Base-by-base conservation (phyloP, 2,113 vertebrate species). In the Miniopterus natalensis region DNA sequence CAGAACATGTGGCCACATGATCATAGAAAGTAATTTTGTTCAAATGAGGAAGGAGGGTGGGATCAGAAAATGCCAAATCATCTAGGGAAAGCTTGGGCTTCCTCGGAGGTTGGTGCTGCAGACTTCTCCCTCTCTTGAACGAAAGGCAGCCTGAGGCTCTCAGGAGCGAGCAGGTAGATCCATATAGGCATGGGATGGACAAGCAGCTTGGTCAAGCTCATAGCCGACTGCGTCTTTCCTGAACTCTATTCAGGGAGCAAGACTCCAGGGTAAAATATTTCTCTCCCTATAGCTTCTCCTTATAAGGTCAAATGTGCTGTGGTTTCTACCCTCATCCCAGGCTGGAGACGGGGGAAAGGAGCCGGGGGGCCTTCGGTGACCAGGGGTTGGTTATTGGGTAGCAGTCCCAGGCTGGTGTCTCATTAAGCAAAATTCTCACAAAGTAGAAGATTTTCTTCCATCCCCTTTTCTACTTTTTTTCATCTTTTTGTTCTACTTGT, bases 361-460 rank as follows among this genome's bases (percentile, higher is more conserved):
- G 31, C 17, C 4, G 29, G 12, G 36, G 74, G n/a, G 27, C 20
- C 29, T 91, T 87, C 40, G 42, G 53, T 27, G 31, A 84, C n/a
- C 31, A 31, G 74, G 11, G 42, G 29, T 75, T 83, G 68, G 68
- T 95, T 42, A 42, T 23, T 20, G 23, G 66, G 73, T 94, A 71
- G 63, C 66, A 47, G 31, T 86, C 78, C 90, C n/a, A 40, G 40
- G 89, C 75, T 85, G 71, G 42, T 57, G 65, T 96, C 86, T 95
- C 84, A 81, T 96, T 95, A 93, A 92, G 55, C 68, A 83, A 97
- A 96, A 97, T 95, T 17, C 31, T 94, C 8, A 7, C 59, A 81
- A 83, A 84, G 78, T 88, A 63, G 29, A 70, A 83, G 57, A 70
- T 97, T 94, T 91, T 89, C 73, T 94, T 73, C 84, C 2, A 1